Evolutionary conservation across 2,113 vertebrate genomes (phyloP).

Genomic region (Upupa epops): DNA sequence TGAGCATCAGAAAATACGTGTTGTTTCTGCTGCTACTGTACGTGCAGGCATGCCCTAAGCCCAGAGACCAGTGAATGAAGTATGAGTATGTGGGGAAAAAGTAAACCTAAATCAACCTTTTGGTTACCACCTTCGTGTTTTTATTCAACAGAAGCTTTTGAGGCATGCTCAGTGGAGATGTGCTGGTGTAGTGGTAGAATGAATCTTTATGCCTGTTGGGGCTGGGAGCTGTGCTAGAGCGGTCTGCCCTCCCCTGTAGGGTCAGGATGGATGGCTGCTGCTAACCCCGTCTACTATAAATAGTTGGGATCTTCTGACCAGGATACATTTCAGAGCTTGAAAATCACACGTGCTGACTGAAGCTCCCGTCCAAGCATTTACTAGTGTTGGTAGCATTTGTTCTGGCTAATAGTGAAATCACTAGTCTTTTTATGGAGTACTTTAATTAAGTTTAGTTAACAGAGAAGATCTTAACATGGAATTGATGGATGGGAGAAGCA

Average conservation of each 20-base stretch:
- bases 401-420: not conserved
- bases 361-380: not conserved
- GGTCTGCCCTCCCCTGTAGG: not conserved
- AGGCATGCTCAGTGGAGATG: rapidly evolving
- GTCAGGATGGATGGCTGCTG: not conserved
- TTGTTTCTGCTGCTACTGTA: not conserved
- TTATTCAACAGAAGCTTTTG: not conserved
- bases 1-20: not conserved
- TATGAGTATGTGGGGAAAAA: not conserved
- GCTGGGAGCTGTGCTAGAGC: not conserved
- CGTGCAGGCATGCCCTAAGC: not conserved
- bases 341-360: not conserved
- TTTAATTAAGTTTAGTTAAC: not conserved
- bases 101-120: not conserved
- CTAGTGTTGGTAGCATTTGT: not conserved
- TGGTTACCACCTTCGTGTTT: not conserved
- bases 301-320: not conserved
- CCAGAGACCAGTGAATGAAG: not conserved
- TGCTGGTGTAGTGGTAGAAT: not conserved
- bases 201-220: not conserved
- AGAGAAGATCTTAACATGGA: not conserved
- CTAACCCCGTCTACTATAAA: not conserved
- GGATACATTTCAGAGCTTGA: not conserved
- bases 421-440: not conserved
- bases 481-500: not conserved